Percentiles rank a stretch among this genome's conserved stretches.
These are phyloP conservation scores for Hypsibius dujardini DNA, from an alignment of 1,140 invertebrate genomes.

Conservation along the genomic window DNA sequence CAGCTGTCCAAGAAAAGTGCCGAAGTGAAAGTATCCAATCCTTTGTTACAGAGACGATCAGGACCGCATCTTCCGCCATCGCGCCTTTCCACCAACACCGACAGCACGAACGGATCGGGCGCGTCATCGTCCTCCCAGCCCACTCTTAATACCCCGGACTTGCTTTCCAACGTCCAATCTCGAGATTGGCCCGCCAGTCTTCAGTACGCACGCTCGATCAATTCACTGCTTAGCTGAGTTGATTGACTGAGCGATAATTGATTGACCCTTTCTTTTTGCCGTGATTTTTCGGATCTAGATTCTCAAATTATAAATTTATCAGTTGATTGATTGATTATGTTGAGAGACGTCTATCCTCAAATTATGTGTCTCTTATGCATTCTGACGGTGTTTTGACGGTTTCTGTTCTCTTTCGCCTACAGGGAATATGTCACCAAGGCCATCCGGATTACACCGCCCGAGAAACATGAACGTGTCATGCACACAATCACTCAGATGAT, in stretches of 20 bases:
- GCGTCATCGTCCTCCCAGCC: neutral
- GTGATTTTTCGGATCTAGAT: no score
- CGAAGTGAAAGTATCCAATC: conserved; percentile 18
- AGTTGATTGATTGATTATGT: no score
- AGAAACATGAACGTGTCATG: conserved; percentile 2
- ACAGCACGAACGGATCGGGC: no score
- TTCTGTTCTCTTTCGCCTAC: neutral
- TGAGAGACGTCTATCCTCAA: no score
- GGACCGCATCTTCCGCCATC: no score
- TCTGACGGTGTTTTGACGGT: no score
- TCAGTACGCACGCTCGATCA: conserved; percentile 1
- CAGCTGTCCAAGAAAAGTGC: conserved; percentile 21
- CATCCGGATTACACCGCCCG: conserved; percentile 3
- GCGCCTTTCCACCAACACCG: no score
- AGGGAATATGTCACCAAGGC: conserved; percentile 11
- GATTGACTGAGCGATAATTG: neutral
- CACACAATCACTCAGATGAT: conserved; percentile 11
- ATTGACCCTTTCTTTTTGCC: no score
- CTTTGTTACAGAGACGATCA: conserved; percentile 7
- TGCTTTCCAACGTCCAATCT: neutral
- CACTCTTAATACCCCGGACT: neutral
- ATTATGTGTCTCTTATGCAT: no score
- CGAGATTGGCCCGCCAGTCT: neutral
- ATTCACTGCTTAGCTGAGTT: neutral
- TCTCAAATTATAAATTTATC: no score